Conservation (phyloP, 1,140 invertebrate genomes). For the Drosophila pseudoobscura region DNA sequence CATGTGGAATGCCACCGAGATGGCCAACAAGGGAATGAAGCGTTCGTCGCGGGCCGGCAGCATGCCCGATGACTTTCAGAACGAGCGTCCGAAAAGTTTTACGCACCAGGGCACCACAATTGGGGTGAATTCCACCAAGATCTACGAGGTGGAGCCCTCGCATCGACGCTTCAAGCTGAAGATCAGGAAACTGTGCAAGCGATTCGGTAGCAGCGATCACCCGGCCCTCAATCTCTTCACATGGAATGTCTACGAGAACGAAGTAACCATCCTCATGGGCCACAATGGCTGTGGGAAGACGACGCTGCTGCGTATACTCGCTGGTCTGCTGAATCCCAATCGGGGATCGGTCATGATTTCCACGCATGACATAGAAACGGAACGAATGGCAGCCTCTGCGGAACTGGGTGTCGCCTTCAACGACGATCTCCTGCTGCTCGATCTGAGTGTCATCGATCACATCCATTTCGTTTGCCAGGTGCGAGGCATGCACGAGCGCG, state of each 20-base stretch:
- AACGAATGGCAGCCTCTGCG: conserved; percentile 41
- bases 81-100: conserved; percentile 23
- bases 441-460: conserved; percentile 49
- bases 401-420: conserved; percentile 54
- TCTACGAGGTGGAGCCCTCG: conserved; percentile 69
- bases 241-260: conserved; percentile 84
- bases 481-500: conserved; percentile 29
- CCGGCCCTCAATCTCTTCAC: conserved; percentile 87
- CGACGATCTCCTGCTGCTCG: conserved; percentile 29
- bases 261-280: conserved; percentile 90
- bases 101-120: conserved; percentile 14
- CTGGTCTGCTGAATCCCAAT: conserved; percentile 89
- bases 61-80: conserved; percentile 26
- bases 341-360: conserved; percentile 89
- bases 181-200: conserved; percentile 66
- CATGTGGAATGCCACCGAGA: conserved; percentile 48
- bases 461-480: conserved; percentile 83
- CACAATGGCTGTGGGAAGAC: conserved; percentile 94
- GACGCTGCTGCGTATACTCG: conserved; percentile 90
- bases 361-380: conserved; percentile 85
- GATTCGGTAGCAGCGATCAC: conserved; percentile 79
- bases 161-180: conserved; percentile 66
- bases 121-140: conserved; percentile 62
- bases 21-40: conserved; percentile 19
- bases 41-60: neutral